Base-by-base conservation (phyloP, 2,797 vertebrate genomes). In the Aulostomus chinensis region DNA sequence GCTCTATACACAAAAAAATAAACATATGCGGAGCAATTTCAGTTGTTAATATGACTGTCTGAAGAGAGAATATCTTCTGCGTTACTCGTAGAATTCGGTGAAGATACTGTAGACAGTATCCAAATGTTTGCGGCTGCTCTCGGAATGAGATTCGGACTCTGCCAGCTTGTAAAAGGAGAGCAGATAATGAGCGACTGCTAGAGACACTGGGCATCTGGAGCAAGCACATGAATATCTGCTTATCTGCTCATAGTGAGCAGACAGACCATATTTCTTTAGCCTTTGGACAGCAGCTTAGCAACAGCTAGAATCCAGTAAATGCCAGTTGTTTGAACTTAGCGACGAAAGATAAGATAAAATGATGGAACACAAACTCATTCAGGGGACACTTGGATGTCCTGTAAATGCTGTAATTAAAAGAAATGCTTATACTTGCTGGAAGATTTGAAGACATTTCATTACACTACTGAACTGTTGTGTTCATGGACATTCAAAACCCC, bases 121-220 rank as follows among this genome's bases (percentile, higher is more conserved):
- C 64, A 79, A 73, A 77, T 62, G 69, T 62, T 81, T 68, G 53
- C 59, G 65, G 52, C 57, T 73, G 67, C 55, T 63, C 46, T 63
- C 54, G 53, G 53, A 69, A 63, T 68, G 56, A 69, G 60, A 56
- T 70, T 77, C 49, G 50, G 51, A 59, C 54, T 68, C 58, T 74
- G 61, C 64, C 68, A 71, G 58, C 55, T 58, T 17, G 14, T 69
- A 81, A 82, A 75, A 26, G 15, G 38, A 58, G 52, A 76, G 66
- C 46, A 35, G 67, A 79, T 87, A 83, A 85, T 79, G 73, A 86
- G 70, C 62, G 12, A 41, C 66, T 67, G 37, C 55, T 42, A 31
- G 64, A 64, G 63, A 66, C 65, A 50, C 52, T 35, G 55, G 73
- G 71, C 83, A 82, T 86, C 80, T 85, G 84, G 86, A 81, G 68